Evolutionary conservation across 2,888 invertebrate species (phyloP), one percentile per base, ranked within the genome.

Genomic region (Ferdinandea cuprea): DNA sequence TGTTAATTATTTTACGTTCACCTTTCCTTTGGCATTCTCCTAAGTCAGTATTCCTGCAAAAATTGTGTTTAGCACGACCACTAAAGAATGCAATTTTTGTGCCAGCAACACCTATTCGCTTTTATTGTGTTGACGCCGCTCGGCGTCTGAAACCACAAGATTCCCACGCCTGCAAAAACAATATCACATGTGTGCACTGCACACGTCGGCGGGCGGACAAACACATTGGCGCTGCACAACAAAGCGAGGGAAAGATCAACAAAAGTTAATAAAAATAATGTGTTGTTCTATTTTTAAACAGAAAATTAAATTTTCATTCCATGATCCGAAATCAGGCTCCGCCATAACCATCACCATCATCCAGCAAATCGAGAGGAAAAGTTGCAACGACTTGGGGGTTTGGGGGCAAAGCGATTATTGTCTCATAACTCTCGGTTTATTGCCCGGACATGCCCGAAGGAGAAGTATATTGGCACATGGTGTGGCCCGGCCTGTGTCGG

Each of bases 361-460:
- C 30, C 35, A 9, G 7, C 48, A 9, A 37, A 40, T 8, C 59
- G 37, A 46, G 30, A 28, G 48, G 54, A 68, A 61, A 68, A 35
- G 48, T 42, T 30, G 65, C 58, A 48, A 21, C 63, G 25, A 35
- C 50, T 52, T 5, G 61, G 50, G 40, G 54, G 56, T 13, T 68
- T 56, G 42, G 56, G 78, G 35, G 25, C 54, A 78, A 72, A 66
- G 83, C 61, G 78, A 78, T 83, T 78, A 83, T 83, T 78, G 83
- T 83, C 83, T 83, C 83, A 83, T 83, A 83, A 83, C 66, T 83
- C 68, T 72, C 83, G 50, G 83, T 83, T 83, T 83, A 83, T 83
- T 78, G 83, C 63, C 78, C 78, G 83, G 83, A 83, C 83, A 83
- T 83, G 83, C 78, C 78, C 78, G 48, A 40, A 61, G 66, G 61